Base-by-base conservation (phyloP, 2,888 invertebrate genomes). In the Epistrophe eligans region DNA sequence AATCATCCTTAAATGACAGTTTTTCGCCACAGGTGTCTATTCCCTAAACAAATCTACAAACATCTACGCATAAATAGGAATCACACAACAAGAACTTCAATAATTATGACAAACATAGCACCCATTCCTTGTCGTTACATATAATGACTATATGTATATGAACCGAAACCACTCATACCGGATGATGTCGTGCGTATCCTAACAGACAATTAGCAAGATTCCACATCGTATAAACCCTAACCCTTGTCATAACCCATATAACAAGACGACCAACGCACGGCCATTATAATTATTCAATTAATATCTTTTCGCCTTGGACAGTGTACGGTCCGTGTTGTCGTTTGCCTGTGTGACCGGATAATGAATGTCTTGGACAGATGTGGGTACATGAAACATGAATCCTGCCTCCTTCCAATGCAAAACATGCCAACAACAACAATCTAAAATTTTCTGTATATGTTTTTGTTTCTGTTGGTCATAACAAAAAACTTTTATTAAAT, bases 1-100 rank as follows among this genome's bases (percentile, higher is more conserved):
- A 62, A 77, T n/a, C 80, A 72, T 52, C 45, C 77, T 45, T 17
- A 82, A 64, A 77, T 90, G 91, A 91, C 90, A 90, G 88, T 89
- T 90, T 79, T 90, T 90, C 91, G 93, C 92, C 92, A 92, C 93
- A 92, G 92, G 92, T 93, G 92, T 91, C 90, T 91, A 88, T 90
- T 89, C 89, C 90, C 40, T 64, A 81, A 82, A 77, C 58, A 73
- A 64, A 74, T 45, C 45, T 58, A 70, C 55, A 62, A 48, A 45
- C 32, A 60, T 15, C 60, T 45, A 40, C 8, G 19, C 9, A 64
- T 38, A 32, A 13, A 77, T 57, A 55, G 24, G 28, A 58, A 72
- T 81, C 11, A 43, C 43, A 76, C 52, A 80, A 55, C 38, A 52
- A 74, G 62, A 76, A 64, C 62, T 74, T 74, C 77, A 71, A 74